Conservation (phyloP, 2,888 invertebrate species). For the Dendrolimus houi region DNA sequence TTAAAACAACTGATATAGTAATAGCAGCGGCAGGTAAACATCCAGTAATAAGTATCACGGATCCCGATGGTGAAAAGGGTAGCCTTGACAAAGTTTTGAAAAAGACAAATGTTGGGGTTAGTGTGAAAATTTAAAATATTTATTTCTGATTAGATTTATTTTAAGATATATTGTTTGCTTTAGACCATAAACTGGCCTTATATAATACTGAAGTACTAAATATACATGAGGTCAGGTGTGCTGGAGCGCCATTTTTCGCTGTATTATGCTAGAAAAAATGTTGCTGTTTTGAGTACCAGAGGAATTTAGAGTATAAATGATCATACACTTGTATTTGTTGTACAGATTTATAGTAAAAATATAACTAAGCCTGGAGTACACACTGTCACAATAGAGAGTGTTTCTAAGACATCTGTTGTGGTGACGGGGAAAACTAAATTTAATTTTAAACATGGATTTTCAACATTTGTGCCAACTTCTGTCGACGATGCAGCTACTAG, state of each 20-base stretch:
- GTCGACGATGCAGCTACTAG: constrained; percentile 29
- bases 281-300: no score
- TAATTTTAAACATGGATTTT: constrained; percentile 40
- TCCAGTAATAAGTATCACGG: constrained; percentile 20
- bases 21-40: constrained; percentile 28
- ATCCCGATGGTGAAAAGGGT: constrained; percentile 23
- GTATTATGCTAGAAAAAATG: no score
- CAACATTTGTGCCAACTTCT: constrained; percentile 21
- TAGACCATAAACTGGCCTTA: no score
- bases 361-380: constrained; percentile 24
- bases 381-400: constrained; percentile 24
- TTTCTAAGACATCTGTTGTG: constrained; percentile 17
- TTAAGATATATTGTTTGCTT: no score
- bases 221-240: no score
- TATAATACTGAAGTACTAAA: no score
- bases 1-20: constrained; percentile 19
- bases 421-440: constrained; percentile 28
- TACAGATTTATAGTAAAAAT: constrained; percentile 1
- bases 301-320: no score
- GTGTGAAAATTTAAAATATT: constrained; percentile 8
- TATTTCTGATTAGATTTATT: no score
- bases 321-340: no score
- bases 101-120: constrained; percentile 20
- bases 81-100: constrained; percentile 16
- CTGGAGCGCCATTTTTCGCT: no score